Base-by-base conservation (phyloP, 2,888 invertebrate species). In the Tipula vernalis region DNA sequence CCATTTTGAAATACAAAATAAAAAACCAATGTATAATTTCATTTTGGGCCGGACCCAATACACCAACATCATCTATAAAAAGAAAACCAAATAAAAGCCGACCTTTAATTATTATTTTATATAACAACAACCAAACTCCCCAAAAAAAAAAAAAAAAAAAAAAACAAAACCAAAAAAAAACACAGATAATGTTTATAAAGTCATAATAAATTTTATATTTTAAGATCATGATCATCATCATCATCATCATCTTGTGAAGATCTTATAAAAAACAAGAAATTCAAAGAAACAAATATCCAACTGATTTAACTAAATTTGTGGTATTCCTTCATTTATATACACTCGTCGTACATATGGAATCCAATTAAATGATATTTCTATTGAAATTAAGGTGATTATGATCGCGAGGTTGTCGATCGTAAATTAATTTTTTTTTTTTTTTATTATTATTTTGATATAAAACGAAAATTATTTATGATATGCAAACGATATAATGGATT, bases 161-260 rank as follows among this genome's bases (percentile, higher is more conserved):
- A 12, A n/a, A n/a, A n/a, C n/a, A n/a, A n/a, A n/a, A n/a, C n/a
- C n/a, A 44, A 44, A 44, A 44, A 44, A 10, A 41, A 41, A 51
- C n/a, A 12, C n/a, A 12, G 3, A 12, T n/a, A 12, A 71, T 71
- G 10, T 71, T 71, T 71, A 71, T 71, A 71, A 71, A 71, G 71
- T 71, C 71, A 71, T 71, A 71, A 71, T 71, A 71, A 71, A 71
- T 71, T 71, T 71, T 71, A 28, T 71, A 71, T 71, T 71, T 71
- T 71, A 71, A 71, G 71, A 71, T 71, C 71, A 71, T 71, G 71
- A 71, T 71, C 71, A 71, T 71, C 71, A 71, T 71, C 71, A 71
- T 71, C 28, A 51, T 51, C n/a, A 51, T 51, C 51, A 15, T 51
- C 44, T 12, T 71, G 28, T 71, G 71, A 71, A 71, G 71, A 71